Conservation (phyloP, 2,113 vertebrate species). For the Aphyosemion australe region DNA sequence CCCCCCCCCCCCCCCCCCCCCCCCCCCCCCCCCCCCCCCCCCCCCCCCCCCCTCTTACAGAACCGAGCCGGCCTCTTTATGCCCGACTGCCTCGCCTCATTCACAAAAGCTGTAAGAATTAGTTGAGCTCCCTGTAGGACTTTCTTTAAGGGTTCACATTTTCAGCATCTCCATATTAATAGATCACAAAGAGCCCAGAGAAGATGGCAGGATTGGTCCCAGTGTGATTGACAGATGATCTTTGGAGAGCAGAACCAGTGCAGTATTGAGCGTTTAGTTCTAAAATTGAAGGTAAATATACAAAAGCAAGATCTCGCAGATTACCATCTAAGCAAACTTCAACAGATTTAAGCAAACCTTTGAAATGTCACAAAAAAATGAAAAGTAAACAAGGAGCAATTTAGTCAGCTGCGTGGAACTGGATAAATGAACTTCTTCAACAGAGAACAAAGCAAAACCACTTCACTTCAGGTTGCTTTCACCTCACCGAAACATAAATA, state of each 20-base stretch:
- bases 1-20: neutral
- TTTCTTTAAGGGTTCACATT: slow-evolving; percentile 5
- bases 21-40: neutral
- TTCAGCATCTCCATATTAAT: slow-evolving; percentile 7
- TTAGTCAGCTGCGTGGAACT: slow-evolving; percentile 34
- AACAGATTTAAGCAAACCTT: slow-evolving; percentile 48
- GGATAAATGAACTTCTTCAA: slow-evolving; percentile 23
- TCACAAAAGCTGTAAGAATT: slow-evolving; percentile 31
- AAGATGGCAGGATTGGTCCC: neutral
- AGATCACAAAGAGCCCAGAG: neutral
- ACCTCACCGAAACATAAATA: neutral
- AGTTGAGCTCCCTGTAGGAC: slow-evolving; percentile 6
- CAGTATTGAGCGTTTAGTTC: slow-evolving; percentile 20
- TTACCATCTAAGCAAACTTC: slow-evolving; percentile 45
- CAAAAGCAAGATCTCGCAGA: slow-evolving; percentile 17
- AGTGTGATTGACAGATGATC: slow-evolving; percentile 29
- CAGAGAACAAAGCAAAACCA: slow-evolving; percentile 16
- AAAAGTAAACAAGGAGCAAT: slow-evolving; percentile 45
- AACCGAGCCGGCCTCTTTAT: slow-evolving; percentile 38
- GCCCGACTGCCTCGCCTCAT: slow-evolving; percentile 47
- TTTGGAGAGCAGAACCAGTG: neutral
- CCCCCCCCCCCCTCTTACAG: neutral
- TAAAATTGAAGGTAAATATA: slow-evolving; percentile 39
- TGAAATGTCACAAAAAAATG: slow-evolving; percentile 61
- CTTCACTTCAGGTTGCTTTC: neutral